Evolutionary conservation across 2,888 invertebrate species (phyloP).

Genomic region (Tribolium freemani): DNA sequence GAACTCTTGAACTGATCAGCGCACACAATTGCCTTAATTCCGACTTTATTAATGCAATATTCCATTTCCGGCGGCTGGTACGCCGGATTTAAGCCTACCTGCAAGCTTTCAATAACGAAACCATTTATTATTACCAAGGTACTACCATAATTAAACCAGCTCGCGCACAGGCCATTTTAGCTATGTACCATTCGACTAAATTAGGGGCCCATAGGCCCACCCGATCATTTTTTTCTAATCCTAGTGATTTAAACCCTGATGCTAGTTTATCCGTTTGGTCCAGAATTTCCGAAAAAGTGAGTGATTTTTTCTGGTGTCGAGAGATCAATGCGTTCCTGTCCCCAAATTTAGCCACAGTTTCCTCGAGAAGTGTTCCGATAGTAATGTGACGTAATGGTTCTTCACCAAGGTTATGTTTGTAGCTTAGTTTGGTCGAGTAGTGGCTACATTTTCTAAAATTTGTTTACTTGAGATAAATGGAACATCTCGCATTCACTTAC

Average conservation of each 20-base stretch:
- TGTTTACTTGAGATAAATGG: background rate
- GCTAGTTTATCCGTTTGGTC: constrained; percentile 77
- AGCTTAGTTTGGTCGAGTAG: constrained; percentile 65
- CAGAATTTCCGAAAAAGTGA: constrained; percentile 71
- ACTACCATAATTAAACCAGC: constrained; percentile 83
- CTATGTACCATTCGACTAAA: constrained; percentile 81
- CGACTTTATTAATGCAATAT: constrained; percentile 81
- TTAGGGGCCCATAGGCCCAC: constrained; percentile 88
- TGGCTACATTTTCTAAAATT: constrained; percentile 9
- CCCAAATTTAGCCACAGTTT: constrained; percentile 70
- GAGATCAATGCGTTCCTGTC: constrained; percentile 74
- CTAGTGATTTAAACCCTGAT: constrained; percentile 77
- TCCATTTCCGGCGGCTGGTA: constrained; percentile 79
- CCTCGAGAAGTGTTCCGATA: constrained; percentile 73
- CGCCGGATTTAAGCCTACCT: constrained; percentile 84
- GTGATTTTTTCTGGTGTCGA: constrained; percentile 67
- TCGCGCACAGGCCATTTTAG: constrained; percentile 79
- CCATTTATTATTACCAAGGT: constrained; percentile 49
- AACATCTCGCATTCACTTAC: background rate
- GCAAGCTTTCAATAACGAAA: constrained; percentile 47
- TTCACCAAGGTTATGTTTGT: constrained; percentile 69
- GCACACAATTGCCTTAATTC: constrained; percentile 76
- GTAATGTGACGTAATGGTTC: constrained; percentile 71
- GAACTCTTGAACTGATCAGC: constrained; percentile 75
- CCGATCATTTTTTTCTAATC: constrained; percentile 79